Evolutionary conservation across 1,140 invertebrate genomes (phyloP).

Genomic region (Pseudomyrmex sp.): DNA sequence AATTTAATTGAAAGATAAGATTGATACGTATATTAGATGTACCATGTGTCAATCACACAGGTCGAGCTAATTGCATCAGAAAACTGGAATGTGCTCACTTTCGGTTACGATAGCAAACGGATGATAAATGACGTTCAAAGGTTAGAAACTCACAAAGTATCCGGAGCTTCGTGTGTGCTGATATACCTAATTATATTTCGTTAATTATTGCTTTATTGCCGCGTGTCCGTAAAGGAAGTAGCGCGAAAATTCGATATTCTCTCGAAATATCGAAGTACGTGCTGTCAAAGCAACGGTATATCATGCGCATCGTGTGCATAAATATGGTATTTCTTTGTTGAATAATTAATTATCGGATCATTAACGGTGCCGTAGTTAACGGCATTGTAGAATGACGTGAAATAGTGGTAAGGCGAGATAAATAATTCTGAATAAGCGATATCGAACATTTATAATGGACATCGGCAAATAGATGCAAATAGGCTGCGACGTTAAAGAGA

Average conservation of each 20-base stretch:
- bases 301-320: neutral
- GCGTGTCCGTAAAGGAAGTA: neutral
- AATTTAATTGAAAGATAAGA: neutral
- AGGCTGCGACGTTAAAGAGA: no score
- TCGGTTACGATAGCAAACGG: constrained; percentile 33
- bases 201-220: constrained; percentile 23
- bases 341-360: neutral
- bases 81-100: constrained; percentile 1
- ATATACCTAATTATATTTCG: constrained; percentile 16
- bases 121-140: constrained; percentile 40
- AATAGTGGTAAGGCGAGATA: neutral
- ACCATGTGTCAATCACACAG: constrained; percentile 32
- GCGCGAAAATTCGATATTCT: neutral
- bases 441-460: neutral
- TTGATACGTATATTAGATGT: constrained; percentile 39
- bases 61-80: constrained; percentile 34
- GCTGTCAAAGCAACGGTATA: neutral
- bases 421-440: constrained; percentile 15
- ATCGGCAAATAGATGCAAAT: constrained; percentile 1
- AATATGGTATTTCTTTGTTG: neutral
- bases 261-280: neutral
- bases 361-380: neutral
- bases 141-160: constrained; percentile 40
- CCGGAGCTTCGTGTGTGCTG: neutral
- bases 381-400: neutral